Evolutionary conservation across 2,797 vertebrate genomes (phyloP), one percentile per base, ranked within the genome.

Genomic region (Anguilla megastoma): DNA sequence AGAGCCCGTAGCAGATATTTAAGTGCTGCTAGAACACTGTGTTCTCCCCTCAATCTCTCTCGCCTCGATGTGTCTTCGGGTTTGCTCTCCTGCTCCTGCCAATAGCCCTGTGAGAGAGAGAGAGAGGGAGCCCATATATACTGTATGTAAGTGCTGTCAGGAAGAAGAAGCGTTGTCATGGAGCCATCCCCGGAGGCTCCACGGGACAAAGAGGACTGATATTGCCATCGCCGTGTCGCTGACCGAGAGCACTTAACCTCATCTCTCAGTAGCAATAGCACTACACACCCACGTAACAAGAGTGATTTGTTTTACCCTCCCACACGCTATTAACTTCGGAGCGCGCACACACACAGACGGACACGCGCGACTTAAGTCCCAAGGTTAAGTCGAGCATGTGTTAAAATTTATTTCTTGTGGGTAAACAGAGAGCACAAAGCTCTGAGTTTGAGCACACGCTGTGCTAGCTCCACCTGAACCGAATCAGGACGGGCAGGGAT

Each of bases 61-160:
- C 36, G 89, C 86, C 56, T 88, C 18, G 86, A 90, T 85, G 87
- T 92, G 91, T 93, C 90, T 90, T 90, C 76, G 33, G 91, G 69
- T 89, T 86, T 87, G 12, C 80, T 63, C n/a, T 85, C 82, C 52
- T 83, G 88, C 91, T 85, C 90, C 71, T 87, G 87, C n/a, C 82
- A 48, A 14, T 86, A 79, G 60, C 48, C 7, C 87, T 88, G 71
- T 45, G 41, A 45, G 41, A 45, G 41, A 45, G 41, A 45, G 86
- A 89, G 63, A 52, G 84, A 90, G 90, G 91, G 83, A 92, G 91
- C 93, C 88, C 85, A 88, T 92, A 88, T 91, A 90, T 86, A 45
- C 18, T 21, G 76, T 21, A 90, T 91, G 91, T 93, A 91, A 91
- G 86, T 0, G 9, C 90, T 87, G 88, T 92, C 90, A 83, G 88